Base-by-base conservation (phyloP, 2,797 vertebrate species). In the Brachyalestes nurse region DNA sequence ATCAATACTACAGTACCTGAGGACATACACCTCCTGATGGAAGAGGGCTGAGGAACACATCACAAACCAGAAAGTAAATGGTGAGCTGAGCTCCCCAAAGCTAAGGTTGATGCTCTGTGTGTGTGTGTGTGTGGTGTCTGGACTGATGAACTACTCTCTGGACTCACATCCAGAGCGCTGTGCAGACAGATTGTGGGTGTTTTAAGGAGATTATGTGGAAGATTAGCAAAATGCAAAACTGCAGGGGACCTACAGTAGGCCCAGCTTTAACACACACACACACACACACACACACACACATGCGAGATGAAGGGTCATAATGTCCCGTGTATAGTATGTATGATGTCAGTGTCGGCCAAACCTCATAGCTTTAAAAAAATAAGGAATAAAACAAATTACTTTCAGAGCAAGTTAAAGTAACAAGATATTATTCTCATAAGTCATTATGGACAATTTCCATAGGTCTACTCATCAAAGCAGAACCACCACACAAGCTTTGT, bases 181-280 rank as follows among this genome's bases (percentile, higher is more conserved):
- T 60, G 85, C 69, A 78, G 85, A 88, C 85, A 91, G 90, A 92
- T 85, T 89, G 84, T n/a, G 75, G 85, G 77, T 89, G 79, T 92
- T 93, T 92, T 92, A 91, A 91, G 83, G 76, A 92, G 91, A 93
- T 92, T 91, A 91, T 67, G 90, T 90, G 67, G 82, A 82, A 91
- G 90, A 93, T 92, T 90, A 93, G 86, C 88, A 88, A 80, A 81
- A 55, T 61, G 69, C 85, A 87, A 84, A 73, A 82, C 66, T 80
- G 86, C 84, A 83, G 85, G 86, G 82, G 49, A 84, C 82, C 85
- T 66, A 85, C 88, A 86, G 83, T 87, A 77, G 81, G 78, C 77
- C 55, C 77, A 45, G 60, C 62, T 83, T 51, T 47, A 51, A 38
- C 38, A 38, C 28, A 65, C 62, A 25, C 58, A 61, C 6, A 34